Conservation (phyloP, 2,113 vertebrate species). For the Columba janthina region DNA sequence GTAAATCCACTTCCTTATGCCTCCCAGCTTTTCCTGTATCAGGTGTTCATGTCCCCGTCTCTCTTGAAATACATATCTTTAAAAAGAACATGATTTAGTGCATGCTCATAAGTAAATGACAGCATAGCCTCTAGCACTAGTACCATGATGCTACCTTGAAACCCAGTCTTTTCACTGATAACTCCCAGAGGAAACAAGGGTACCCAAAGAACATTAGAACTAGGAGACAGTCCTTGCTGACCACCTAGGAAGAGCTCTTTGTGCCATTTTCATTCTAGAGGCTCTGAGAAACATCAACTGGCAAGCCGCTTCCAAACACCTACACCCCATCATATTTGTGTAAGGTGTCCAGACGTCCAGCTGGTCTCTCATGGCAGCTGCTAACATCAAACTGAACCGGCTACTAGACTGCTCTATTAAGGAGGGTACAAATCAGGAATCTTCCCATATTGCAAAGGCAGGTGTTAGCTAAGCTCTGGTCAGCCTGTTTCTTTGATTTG, state of each 20-base stretch:
- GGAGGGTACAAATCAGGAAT: not conserved
- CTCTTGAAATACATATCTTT: not conserved
- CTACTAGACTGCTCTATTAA: not conserved
- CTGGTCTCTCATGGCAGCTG: not conserved
- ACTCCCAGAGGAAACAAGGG: not conserved
- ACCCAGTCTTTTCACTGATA: not conserved
- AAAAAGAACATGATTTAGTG: not conserved
- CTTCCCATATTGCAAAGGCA: not conserved
- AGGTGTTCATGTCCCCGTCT: not conserved
- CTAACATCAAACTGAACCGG: not conserved
- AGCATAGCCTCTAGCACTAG: not conserved
- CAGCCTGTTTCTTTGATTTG: not conserved
- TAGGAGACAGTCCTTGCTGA: not conserved
- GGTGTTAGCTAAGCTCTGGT: not conserved
- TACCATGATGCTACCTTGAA: not conserved
- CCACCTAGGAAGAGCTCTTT: not conserved
- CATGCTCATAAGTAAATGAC: not conserved
- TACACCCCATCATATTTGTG: fast-evolving
- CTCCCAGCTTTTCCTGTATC: not conserved
- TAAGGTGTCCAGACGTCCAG: fast-evolving
- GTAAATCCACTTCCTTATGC: not conserved
- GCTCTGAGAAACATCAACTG: not conserved
- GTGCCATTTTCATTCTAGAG: not conserved
- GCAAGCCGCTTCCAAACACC: not conserved
- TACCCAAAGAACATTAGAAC: not conserved